These are phyloP conservation scores for Progne subis DNA, from an alignment of 2,113 vertebrate genomes.

Conservation along the genomic window DNA sequence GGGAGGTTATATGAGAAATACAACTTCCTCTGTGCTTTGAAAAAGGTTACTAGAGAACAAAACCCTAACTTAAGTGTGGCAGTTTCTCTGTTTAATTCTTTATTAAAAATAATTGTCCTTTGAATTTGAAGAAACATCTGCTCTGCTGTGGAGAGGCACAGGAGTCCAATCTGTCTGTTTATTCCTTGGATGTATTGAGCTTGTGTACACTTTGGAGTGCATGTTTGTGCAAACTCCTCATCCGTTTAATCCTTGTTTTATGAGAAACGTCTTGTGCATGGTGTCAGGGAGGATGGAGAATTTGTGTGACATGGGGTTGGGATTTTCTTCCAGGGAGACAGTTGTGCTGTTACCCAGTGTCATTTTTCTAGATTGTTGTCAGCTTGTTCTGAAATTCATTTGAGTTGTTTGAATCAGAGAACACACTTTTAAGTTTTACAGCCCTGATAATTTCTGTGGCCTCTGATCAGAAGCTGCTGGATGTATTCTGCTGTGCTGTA, in stretches of 20 bases:
- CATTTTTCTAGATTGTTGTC: not conserved
- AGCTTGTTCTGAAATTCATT: not conserved
- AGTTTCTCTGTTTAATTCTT: not conserved
- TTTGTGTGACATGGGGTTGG: not conserved
- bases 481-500: not conserved
- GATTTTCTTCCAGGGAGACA: not conserved
- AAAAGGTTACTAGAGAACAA: not conserved
- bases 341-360: not conserved
- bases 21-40: not conserved
- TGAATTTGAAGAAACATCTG: conserved; percentile 35
- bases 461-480: not conserved
- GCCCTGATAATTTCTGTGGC: not conserved
- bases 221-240: conserved; percentile 6
- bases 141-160: not conserved
- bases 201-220: not conserved
- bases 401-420: not conserved
- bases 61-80: not conserved
- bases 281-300: not conserved
- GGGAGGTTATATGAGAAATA: not conserved
- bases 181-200: not conserved
- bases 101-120: conserved; percentile 31
- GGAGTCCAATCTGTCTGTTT: conserved; percentile 20
- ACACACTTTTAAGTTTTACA: not conserved
- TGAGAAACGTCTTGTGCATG: not conserved
- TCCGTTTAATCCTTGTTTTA: not conserved